Base-by-base conservation (phyloP, 2,113 vertebrate genomes). In the Erpornis zantholeuca region DNA sequence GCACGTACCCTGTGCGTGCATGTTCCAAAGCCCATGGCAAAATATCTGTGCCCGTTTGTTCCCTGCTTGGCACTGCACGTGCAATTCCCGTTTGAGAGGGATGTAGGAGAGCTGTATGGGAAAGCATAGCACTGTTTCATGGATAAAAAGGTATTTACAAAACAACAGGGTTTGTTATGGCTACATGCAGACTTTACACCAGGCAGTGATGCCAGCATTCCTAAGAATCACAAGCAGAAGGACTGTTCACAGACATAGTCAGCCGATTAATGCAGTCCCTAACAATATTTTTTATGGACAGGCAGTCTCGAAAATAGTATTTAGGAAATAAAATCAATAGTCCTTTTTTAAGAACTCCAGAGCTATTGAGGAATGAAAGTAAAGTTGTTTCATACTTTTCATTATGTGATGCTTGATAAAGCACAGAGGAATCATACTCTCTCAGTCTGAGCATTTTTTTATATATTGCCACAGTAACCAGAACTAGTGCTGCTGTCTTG, bases 61-160 rank as follows among this genome's bases (percentile, higher is more conserved):
- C 72, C 68, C 64, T 52, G 33, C 80, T 73, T 94, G 88, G 71
- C 72, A 70, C 50, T 15, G 52, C 29, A 12, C 3, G 8, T 75
- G 80, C 21, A 78, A 81, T 86, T 94, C 80, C 47, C 63, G 44
- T 71, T 93, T 66, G 38, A 54, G 68, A 70, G 56, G 64, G 52
- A 49, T 19, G 86, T 56, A 60, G 83, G 69, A 88, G 64, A 57
- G 42, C 40, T 0, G 3, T 76, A 73, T 69, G 83, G 75, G 79
- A 95, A 92, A 88, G 61, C 64, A 38, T 14, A 78, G 81, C 40
- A 14, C 44, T 76, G 23, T 81, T 84, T 79, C 11, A 49, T 38
- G 86, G 95, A 91, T 76, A 89, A 95, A 94, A 82, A 77, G 73
- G 25, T 91, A 95, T 97, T 97, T 95, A 91, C 88, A 86, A 96